Percentiles rank a stretch among this genome's conserved stretches.
Conservation (phyloP, 1,140 invertebrate genomes). For the Drosophila simulans region DNA sequence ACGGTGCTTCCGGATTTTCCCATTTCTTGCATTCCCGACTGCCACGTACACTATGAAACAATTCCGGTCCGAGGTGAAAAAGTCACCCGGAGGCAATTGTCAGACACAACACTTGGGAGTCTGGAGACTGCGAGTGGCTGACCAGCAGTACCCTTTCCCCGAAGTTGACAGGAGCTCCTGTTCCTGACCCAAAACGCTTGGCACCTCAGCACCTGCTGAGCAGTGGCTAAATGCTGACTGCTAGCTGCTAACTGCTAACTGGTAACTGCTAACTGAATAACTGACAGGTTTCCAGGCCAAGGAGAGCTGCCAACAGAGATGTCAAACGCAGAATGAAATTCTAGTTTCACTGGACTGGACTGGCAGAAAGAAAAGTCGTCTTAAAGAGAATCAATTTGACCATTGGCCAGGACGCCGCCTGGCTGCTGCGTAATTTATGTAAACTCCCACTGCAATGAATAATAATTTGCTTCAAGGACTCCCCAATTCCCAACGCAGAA, state of each 20-base stretch:
- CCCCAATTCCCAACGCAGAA: constrained; percentile 44
- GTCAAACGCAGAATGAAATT: constrained; percentile 56
- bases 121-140: constrained; percentile 13
- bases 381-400: constrained; percentile 62
- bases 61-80: constrained; percentile 34
- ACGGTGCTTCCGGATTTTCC: not conserved
- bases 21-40: constrained; percentile 11
- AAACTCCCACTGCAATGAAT: constrained; percentile 67
- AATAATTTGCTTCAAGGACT: constrained; percentile 60
- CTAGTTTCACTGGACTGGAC: constrained; percentile 10
- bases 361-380: constrained; percentile 2
- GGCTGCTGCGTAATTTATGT: constrained; percentile 54
- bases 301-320: constrained; percentile 36
- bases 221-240: constrained; percentile 36
- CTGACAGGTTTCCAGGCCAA: constrained; percentile 67
- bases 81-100: constrained; percentile 50
- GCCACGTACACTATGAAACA: constrained; percentile 9
- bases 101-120: constrained; percentile 40
- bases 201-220: constrained; percentile 48
- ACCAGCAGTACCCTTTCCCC: constrained; percentile 17
- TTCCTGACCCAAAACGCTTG: constrained; percentile 1
- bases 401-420: constrained; percentile 5
- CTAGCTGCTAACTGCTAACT: not conserved
- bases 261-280: constrained; percentile 49
- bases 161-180: constrained; percentile 36